Conservation (phyloP, 1,140 invertebrate species). For the Drosophila kurseongensis region DNA sequence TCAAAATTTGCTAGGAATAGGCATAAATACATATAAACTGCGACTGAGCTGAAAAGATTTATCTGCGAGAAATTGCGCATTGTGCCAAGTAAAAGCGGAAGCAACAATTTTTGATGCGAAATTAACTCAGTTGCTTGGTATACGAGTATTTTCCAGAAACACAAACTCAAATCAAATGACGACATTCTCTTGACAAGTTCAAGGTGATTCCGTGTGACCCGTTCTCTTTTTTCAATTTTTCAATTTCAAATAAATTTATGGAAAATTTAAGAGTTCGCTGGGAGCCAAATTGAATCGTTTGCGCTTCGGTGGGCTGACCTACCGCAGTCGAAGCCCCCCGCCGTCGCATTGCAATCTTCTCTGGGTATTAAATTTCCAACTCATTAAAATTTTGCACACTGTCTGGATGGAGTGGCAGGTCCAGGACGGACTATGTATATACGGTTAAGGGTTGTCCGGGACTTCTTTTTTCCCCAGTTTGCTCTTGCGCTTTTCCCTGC, state of each 20-base stretch:
- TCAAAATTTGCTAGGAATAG: slow-evolving; percentile 58
- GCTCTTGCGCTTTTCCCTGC: slow-evolving; percentile 54
- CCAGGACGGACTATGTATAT: slow-evolving; percentile 7
- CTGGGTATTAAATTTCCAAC: slow-evolving; percentile 79
- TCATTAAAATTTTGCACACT: slow-evolving; percentile 80
- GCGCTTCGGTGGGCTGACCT: slow-evolving; percentile 60
- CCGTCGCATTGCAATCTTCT: slow-evolving; percentile 48
- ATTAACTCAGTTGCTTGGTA: slow-evolving; percentile 22
- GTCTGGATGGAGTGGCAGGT: slow-evolving; percentile 56
- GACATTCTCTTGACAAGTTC: slow-evolving; percentile 63
- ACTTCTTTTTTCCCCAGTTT: slow-evolving; percentile 26
- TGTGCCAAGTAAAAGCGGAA: slow-evolving; percentile 56
- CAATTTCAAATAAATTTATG: slow-evolving; percentile 72
- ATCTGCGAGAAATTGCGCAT: slow-evolving; percentile 71
- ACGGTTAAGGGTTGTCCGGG: slow-evolving; percentile 22
- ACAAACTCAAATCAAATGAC: slow-evolving; percentile 37
- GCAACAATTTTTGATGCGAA: slow-evolving; percentile 34
- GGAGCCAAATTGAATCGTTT: slow-evolving; percentile 69
- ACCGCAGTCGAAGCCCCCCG: slow-evolving; percentile 52
- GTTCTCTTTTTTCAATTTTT: slow-evolving; percentile 34
- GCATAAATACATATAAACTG: slow-evolving; percentile 4
- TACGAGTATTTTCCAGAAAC: slow-evolving; percentile 15
- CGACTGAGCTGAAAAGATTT: slow-evolving; percentile 48
- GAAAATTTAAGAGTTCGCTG: slow-evolving; percentile 59
- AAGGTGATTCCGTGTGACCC: slow-evolving; percentile 51